Percentiles rank a stretch among this genome's conserved stretches.
Evolutionary conservation across 2,113 vertebrate genomes (phyloP).

Genomic region (Cyprinodon brontotheroides): DNA sequence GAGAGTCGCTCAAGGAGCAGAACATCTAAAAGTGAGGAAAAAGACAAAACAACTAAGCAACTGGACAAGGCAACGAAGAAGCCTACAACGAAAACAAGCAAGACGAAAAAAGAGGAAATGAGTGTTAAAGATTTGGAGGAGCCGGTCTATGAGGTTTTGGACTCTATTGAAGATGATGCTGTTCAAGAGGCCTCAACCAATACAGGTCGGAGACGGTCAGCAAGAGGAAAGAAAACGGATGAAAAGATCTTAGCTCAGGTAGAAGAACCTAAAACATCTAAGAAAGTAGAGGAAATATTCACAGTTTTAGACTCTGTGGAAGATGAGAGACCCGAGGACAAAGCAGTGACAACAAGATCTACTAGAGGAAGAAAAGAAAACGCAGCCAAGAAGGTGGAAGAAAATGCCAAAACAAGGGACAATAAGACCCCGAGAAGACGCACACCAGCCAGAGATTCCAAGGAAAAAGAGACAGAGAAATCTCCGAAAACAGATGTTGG

Average conservation of each 20-base stretch:
- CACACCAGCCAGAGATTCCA: slow-evolving; percentile 28
- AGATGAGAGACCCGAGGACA: background rate
- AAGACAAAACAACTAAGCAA: slow-evolving; percentile 22
- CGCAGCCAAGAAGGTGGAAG: background rate
- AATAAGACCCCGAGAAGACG: slow-evolving; percentile 15
- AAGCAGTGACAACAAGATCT: background rate
- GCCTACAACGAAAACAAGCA: background rate
- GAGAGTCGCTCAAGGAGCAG: slow-evolving; percentile 2
- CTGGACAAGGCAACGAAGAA: slow-evolving; percentile 1
- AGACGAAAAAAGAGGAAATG: background rate
- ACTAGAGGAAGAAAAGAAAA: slow-evolving; percentile 44
- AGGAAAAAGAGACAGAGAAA: slow-evolving; percentile 5
- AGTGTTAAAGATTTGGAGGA: slow-evolving; percentile 20
- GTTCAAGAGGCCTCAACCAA: background rate
- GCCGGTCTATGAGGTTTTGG: slow-evolving; percentile 23
- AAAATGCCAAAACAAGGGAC: slow-evolving; percentile 3
- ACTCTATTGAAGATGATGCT: slow-evolving; percentile 38
- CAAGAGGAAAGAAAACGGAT: slow-evolving; percentile 36
- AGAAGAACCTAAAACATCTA: background rate
- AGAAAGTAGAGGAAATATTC: slow-evolving; percentile 13
- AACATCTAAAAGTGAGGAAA: slow-evolving; percentile 26
- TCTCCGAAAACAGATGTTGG: background rate
- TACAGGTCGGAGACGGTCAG: slow-evolving; percentile 22
- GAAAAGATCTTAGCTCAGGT: background rate
- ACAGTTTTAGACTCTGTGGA: slow-evolving; percentile 56